These are phyloP conservation scores for Pelobates fuscus DNA, from an alignment of 2,113 vertebrate species.

Conservation along the genomic window DNA sequence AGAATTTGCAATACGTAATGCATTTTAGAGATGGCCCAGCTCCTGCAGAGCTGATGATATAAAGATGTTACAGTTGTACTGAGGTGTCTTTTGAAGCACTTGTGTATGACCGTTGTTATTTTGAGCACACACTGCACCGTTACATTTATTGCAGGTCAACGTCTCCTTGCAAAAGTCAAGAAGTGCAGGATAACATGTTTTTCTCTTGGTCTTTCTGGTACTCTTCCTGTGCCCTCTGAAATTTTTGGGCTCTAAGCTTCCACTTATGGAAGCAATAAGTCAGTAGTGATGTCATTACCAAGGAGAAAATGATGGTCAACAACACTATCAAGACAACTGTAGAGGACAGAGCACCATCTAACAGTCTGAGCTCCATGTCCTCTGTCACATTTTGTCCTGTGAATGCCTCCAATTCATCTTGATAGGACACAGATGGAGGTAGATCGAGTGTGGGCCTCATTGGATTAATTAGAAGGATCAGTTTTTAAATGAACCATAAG, in stretches of 20 bases:
- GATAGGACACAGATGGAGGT: constrained; percentile 52
- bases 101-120: neutral
- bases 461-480: constrained; percentile 14
- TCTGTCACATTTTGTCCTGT: constrained; percentile 56
- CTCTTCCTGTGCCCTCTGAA: constrained; percentile 70
- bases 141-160: constrained; percentile 34
- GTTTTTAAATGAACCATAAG: neutral
- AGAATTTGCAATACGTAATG: neutral
- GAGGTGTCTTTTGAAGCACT: constrained; percentile 2
- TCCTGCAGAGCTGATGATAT: constrained; percentile 15
- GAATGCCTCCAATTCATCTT: constrained; percentile 52
- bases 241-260: constrained; percentile 66
- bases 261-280: constrained; percentile 74
- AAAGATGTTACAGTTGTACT: neutral
- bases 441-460: constrained; percentile 63
- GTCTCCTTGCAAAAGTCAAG: constrained; percentile 49
- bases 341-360: constrained; percentile 65
- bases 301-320: constrained; percentile 63
- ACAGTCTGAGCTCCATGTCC: constrained; percentile 53
- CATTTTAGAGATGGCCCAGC: neutral
- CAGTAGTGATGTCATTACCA: constrained; percentile 64
- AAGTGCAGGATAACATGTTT: constrained; percentile 55
- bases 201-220: constrained; percentile 71
- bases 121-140: neutral
- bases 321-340: constrained; percentile 65